These are phyloP conservation scores for Amphiduros pacificus DNA, from an alignment of 2,888 invertebrate species.

Conservation along the genomic window DNA sequence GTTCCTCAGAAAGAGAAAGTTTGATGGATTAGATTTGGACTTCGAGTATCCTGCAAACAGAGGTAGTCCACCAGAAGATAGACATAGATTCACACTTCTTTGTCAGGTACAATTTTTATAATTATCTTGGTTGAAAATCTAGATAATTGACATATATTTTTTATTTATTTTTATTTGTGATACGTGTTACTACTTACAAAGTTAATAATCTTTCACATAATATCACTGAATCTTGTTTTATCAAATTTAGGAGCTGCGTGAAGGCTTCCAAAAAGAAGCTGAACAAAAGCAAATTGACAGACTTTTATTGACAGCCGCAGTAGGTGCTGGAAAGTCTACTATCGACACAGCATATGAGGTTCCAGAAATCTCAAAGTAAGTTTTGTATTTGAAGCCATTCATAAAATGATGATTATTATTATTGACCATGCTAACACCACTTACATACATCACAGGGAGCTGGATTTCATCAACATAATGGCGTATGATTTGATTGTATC, in stretches of 20 bases:
- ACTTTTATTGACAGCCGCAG: slow-evolving; percentile 40
- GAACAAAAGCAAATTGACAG: slow-evolving; percentile 4
- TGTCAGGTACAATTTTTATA: slow-evolving; percentile 42
- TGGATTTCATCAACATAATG: slow-evolving; percentile 20
- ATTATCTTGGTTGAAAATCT: too few relatives aligned
- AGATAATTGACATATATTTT: too few relatives aligned
- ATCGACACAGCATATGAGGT: slow-evolving; percentile 21
- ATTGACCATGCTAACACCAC: too few relatives aligned
- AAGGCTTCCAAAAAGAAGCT: slow-evolving; percentile 22
- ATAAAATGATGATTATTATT: too few relatives aligned
- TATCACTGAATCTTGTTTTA: too few relatives aligned
- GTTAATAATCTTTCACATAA: too few relatives aligned
- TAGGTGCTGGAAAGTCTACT: slow-evolving; percentile 40
- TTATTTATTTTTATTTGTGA: too few relatives aligned
- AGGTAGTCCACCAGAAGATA: slow-evolving; percentile 49
- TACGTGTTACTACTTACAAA: too few relatives aligned
- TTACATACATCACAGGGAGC: slow-evolving; percentile 8
- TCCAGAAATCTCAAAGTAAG: slow-evolving; percentile 11
- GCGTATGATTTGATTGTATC: slow-evolving; percentile 20
- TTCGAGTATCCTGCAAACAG: slow-evolving; percentile 81
- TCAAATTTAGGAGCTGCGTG: slow-evolving; percentile 18
- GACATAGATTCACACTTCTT: slow-evolving; percentile 37
- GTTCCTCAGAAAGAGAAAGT: slow-evolving; percentile 63
- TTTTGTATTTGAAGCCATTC: too few relatives aligned
- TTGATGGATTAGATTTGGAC: slow-evolving; percentile 85